These are phyloP conservation scores for Streptopelia turtur DNA, from an alignment of 2,797 vertebrate genomes.

Conservation along the genomic window DNA sequence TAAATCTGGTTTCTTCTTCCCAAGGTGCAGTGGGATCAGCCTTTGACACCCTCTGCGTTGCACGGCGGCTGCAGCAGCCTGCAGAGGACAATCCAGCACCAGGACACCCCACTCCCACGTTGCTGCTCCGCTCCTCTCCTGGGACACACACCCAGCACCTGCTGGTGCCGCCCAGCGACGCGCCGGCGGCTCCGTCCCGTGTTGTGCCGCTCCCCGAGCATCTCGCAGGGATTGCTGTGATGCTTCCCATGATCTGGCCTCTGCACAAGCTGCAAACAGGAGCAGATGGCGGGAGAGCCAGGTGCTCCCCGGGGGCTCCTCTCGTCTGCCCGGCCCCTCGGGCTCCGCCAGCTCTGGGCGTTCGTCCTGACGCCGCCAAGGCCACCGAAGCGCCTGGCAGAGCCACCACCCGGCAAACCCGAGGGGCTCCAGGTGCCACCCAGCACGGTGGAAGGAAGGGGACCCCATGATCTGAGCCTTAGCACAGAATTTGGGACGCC, in stretches of 20 bases:
- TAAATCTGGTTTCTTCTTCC: not conserved
- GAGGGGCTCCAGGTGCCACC: not conserved
- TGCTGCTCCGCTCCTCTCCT: not conserved
- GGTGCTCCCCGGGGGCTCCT: not conserved
- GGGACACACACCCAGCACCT: rapidly evolving
- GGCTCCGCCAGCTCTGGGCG: not conserved
- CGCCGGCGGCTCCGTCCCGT: rapidly evolving
- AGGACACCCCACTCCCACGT: not conserved
- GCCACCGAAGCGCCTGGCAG: not conserved
- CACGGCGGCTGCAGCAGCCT: not conserved
- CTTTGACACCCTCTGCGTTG: not conserved
- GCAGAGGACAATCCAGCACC: not conserved
- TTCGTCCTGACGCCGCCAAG: rapidly evolving
- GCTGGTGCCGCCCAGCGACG: not conserved
- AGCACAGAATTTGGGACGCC: not conserved
- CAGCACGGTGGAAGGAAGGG: not conserved
- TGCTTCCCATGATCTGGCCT: not conserved
- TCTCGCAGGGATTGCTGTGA: not conserved
- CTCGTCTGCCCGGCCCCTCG: not conserved
- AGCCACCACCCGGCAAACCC: not conserved
- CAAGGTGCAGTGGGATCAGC: not conserved
- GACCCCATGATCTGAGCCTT: rapidly evolving
- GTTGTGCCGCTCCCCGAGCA: not conserved
- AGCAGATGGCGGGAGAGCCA: not conserved
- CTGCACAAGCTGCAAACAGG: not conserved